A percentile compares a stretch with the other conserved stretches of the same genome.
Evolutionary conservation across 2,888 invertebrate genomes (phyloP).

Genomic region (Andrena praecox): DNA sequence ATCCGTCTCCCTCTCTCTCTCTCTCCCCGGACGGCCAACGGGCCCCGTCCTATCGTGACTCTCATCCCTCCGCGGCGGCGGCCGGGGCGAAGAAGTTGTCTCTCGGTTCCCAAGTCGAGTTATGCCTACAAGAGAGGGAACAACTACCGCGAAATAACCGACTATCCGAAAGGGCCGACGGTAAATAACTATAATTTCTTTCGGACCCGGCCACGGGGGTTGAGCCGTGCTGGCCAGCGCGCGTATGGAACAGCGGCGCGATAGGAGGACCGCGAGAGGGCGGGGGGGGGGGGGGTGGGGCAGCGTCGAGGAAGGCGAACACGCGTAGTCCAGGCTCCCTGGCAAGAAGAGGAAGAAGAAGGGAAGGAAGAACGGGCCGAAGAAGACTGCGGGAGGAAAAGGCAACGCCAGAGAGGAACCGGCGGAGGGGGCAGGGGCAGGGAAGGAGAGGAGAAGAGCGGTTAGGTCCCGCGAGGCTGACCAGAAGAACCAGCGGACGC

Average conservation of each 20-base stretch:
- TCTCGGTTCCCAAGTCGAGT: conserved; percentile 71
- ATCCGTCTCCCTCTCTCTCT: conserved; percentile 29
- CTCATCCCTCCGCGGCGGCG: conserved; percentile 34
- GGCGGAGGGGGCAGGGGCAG: conserved; percentile 15
- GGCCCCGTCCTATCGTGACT: conserved; percentile 47
- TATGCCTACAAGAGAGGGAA: conserved; percentile 72
- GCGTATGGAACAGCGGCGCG: conserved; percentile 23
- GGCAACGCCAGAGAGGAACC: conserved; percentile 10
- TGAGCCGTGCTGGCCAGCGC: conserved; percentile 62
- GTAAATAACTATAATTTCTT: conserved; percentile 84
- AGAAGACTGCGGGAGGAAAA: conserved; percentile 35
- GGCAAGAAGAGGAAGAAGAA: conserved; percentile 56
- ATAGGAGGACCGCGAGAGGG: too few species aligned
- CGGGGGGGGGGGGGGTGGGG: neutral
- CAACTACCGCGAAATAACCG: conserved; percentile 83
- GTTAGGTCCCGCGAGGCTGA: conserved; percentile 74
- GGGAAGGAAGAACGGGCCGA: conserved; percentile 44
- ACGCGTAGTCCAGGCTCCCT: conserved; percentile 10
- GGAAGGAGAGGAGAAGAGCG: conserved; percentile 55
- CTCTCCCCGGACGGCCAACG: conserved; percentile 1
- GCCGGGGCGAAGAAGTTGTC: conserved; percentile 70
- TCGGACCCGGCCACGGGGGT: conserved; percentile 75
- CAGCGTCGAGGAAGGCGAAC: conserved; percentile 8
- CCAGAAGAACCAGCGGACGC: conserved; percentile 69
- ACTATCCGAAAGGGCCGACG: conserved; percentile 79